phyloP scores from a whole-genome alignment of 2,888 invertebrate species.

The Parascotia fuliginaria region DNA sequence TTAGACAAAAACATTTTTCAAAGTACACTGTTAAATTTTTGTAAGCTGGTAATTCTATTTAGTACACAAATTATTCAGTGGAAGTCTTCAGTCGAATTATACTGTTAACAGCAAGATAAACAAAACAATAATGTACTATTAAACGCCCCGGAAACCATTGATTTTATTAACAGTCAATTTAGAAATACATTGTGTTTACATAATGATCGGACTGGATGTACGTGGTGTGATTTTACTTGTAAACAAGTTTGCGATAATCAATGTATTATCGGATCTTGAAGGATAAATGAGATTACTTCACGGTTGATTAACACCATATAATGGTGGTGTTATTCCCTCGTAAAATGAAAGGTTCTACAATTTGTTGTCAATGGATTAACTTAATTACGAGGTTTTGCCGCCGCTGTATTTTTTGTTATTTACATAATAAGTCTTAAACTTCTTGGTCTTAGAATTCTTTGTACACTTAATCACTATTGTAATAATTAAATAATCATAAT shows the following conservation, averaged over 20 bases:
- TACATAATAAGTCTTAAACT: no score
- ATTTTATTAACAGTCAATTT: constrained; percentile 19
- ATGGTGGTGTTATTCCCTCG: constrained; percentile 5
- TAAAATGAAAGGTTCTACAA: constrained; percentile 30
- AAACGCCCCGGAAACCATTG: constrained; percentile 12
- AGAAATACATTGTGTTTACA: no score
- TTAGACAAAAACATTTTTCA: no score
- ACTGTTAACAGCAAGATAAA: constrained; percentile 12
- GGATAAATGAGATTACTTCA: constrained; percentile 28
- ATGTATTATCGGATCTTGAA: constrained; percentile 21
- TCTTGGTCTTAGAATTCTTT: no score
- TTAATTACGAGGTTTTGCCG: constrained; percentile 16
- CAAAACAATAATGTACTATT: constrained; percentile 13
- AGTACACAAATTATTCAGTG: no score
- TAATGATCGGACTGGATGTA: constrained; percentile 9
- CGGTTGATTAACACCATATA: constrained; percentile 10
- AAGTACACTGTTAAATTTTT: no score
- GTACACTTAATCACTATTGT: no score
- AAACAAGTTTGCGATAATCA: constrained; percentile 22
- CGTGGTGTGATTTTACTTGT: constrained; percentile 2
- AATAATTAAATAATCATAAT: no score
- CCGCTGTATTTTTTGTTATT: constrained; percentile 7
- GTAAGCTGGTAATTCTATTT: no score
- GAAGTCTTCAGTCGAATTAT: no score
- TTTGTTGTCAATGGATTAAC: constrained; percentile 31